These are phyloP conservation scores for Chironomus riparius DNA, from an alignment of 2,888 invertebrate species.

Conservation along the genomic window DNA sequence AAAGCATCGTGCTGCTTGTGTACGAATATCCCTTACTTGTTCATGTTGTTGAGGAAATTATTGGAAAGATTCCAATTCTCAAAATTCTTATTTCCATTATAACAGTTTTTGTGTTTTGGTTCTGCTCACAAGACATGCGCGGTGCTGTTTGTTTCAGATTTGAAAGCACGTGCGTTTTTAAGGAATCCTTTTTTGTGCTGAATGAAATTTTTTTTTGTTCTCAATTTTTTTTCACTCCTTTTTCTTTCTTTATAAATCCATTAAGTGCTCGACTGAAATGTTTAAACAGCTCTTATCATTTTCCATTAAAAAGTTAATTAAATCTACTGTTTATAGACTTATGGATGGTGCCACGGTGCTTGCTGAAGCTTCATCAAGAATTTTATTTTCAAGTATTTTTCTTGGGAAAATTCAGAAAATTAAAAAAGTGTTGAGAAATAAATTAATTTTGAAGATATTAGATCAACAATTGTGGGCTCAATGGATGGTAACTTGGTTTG, in stretches of 20 bases:
- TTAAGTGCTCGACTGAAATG: not conserved
- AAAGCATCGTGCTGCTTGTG: not conserved
- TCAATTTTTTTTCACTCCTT: no score
- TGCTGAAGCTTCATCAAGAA: no score
- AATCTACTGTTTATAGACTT: not conserved
- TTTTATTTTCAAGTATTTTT: no score
- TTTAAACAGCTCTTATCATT: not conserved
- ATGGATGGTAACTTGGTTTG: no score
- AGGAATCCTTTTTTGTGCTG: no score
- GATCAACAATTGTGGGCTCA: no score
- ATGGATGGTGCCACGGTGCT: no score
- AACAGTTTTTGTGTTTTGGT: constrained; percentile 6
- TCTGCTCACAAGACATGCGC: constrained; percentile 13
- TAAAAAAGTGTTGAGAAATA: no score
- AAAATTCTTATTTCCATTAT: not conserved
- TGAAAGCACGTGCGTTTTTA: not conserved
- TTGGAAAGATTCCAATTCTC: not conserved
- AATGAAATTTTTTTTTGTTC: no score
- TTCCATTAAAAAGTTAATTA: constrained; percentile 2
- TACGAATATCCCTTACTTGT: no score
- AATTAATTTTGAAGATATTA: no score
- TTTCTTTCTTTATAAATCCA: not conserved
- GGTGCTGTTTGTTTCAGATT: not conserved
- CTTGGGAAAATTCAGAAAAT: no score
- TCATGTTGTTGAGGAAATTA: not conserved